Base-by-base conservation (phyloP, 53 echinoderm and acorn worm genomes). In the Paracentrotus lividus region DNA sequence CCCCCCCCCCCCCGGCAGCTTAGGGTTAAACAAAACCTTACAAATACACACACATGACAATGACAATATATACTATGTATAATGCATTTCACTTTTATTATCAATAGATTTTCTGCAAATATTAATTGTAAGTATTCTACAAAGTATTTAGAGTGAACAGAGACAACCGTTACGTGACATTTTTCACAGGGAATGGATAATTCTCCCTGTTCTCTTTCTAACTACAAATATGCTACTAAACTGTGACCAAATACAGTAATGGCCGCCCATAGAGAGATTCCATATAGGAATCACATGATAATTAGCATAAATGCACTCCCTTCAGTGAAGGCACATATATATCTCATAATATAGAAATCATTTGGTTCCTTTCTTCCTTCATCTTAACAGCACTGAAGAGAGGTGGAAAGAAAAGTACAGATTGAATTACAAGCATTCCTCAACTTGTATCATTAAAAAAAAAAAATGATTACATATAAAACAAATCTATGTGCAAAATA, bases 401-500 rank as follows among this genome's bases (percentile, higher is more conserved):
- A n/a, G 44, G 1, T 49, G 45, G 81, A n/a, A 47, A 81, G 81
- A 81, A 81, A 67, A 42, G 76, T 15, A 21, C 31, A 20, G 36
- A 40, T 78, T 21, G 26, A 42, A 77, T 9, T 24, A 77, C n/a
- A 29, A 81, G n/a, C 27, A 81, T 81, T 81, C 12, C 44, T 81
- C 81, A 45, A 45, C 4, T 81, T 44, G 47, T 27, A 47, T 47
- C 47, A 67, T 33, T 32, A 67, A 0, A 67, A 47, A 24, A 67
- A 47, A 24, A 86, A 36, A 56, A 26, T n/a, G 42, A 89, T 42
- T 89, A 89, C 89, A 89, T 89, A 89, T 90, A 90, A 29, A 68
- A 69, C 43, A 69, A 90, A 72, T 54, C 69, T 54, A 90, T 90
- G 90, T 90, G 90, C 90, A 90, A 90, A 90, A 90, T 90, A 90